phyloP scores from a whole-genome alignment of 2,797 vertebrate genomes.

The Perodicticus potto region DNA sequence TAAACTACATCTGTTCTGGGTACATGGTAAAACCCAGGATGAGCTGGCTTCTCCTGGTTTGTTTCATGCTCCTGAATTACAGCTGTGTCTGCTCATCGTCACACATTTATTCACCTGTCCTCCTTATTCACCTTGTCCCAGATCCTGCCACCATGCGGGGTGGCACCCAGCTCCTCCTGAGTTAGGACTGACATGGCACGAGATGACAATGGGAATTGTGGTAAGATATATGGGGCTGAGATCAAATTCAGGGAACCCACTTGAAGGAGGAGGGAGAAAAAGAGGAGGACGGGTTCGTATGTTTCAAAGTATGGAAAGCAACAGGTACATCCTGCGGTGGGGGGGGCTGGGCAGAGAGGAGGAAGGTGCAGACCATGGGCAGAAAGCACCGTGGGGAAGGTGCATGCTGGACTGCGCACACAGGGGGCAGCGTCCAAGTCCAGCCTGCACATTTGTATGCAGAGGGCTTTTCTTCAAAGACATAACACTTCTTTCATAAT shows the following conservation, averaged over 20 bases:
- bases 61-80: not conserved
- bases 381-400: not conserved
- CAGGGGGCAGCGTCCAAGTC: accelerated
- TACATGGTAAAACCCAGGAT: not conserved
- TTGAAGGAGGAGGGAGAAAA: not conserved
- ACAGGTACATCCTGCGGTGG: not conserved
- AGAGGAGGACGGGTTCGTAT: accelerated
- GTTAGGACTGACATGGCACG: not conserved
- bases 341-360: accelerated
- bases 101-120: accelerated
- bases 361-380: accelerated
- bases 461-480: not conserved
- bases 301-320: not conserved
- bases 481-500: not conserved
- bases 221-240: not conserved
- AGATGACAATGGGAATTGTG: not conserved
- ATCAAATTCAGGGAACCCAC: not conserved
- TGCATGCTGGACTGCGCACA: accelerated
- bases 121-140: not conserved
- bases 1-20: not conserved
- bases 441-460: accelerated
- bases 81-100: accelerated
- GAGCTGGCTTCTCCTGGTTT: accelerated
- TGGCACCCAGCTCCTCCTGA: not conserved
- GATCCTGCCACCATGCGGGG: accelerated